Percentiles rank a stretch among this genome's conserved stretches.
Conservation (phyloP, 2,888 invertebrate genomes). For the Cataglyphis cursor region DNA sequence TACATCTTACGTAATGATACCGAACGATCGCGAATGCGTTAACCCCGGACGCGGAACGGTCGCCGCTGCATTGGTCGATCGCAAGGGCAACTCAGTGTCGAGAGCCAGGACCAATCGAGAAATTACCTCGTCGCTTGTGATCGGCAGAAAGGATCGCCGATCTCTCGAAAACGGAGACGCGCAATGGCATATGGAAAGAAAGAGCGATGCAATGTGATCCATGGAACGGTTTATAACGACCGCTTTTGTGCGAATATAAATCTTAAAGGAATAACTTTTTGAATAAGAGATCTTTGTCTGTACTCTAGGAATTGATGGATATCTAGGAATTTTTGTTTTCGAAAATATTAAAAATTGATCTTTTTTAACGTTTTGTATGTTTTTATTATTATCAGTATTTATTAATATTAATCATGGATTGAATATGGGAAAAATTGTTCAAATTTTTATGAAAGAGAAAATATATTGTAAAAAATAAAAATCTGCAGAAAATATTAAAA, state of each 20-base stretch:
- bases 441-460: too few species aligned
- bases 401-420: not conserved
- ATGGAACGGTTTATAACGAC: not conserved
- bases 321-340: not conserved
- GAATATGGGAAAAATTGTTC: too few species aligned
- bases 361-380: too few species aligned
- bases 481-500: too few species aligned
- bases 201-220: not conserved
- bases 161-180: constrained; percentile 38
- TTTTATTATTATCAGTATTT: not conserved
- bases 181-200: not conserved
- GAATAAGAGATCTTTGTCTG: not conserved
- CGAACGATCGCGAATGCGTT: constrained; percentile 58
- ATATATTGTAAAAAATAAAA: too few species aligned
- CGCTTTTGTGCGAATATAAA: not conserved
- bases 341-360: not conserved
- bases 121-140: constrained; percentile 26
- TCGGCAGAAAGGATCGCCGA: constrained; percentile 4
- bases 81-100: not conserved
- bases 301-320: not conserved
- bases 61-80: constrained; percentile 20
- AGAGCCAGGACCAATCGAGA: constrained; percentile 39
- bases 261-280: constrained; percentile 6
- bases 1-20: constrained; percentile 66
- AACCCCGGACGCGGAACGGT: constrained; percentile 54